These are phyloP conservation scores for Pocillopora damicornis DNA, from an alignment of 64 coral and sea anemone species.

Conservation along the genomic window DNA sequence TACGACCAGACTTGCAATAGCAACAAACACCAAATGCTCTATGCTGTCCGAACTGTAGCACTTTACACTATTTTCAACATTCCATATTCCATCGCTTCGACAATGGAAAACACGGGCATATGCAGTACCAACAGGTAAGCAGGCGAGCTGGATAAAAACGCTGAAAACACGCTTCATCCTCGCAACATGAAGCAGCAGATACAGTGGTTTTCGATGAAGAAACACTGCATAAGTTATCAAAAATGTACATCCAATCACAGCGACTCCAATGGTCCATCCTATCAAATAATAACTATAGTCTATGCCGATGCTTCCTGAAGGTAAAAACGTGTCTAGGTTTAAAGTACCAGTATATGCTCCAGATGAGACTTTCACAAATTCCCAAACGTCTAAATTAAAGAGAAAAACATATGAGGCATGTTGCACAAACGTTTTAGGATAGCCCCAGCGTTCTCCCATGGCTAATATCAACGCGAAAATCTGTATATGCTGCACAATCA, in stretches of 20 bases:
- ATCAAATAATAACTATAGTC: slow-evolving; percentile 83
- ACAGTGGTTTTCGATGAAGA: slow-evolving; percentile 78
- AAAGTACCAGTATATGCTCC: slow-evolving; percentile 68
- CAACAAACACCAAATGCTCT: slow-evolving; percentile 78
- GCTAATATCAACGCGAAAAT: slow-evolving; percentile 87
- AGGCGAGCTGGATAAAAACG: slow-evolving; percentile 63
- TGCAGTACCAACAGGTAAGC: slow-evolving; percentile 74
- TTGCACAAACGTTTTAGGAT: slow-evolving; percentile 78
- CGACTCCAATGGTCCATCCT: slow-evolving; percentile 67
- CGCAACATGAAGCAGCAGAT: slow-evolving; percentile 84
- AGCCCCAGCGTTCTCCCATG: slow-evolving; percentile 97
- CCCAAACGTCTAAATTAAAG: slow-evolving; percentile 95
- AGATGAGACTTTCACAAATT: slow-evolving; percentile 73
- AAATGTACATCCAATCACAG: slow-evolving; percentile 66
- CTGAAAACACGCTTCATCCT: slow-evolving; percentile 90
- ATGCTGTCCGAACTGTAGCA: slow-evolving; percentile 62
- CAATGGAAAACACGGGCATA: slow-evolving; percentile 87
- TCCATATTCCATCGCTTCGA: slow-evolving; percentile 71
- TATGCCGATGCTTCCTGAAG: slow-evolving; percentile 59
- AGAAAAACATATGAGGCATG: slow-evolving; percentile 68
- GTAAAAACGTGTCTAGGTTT: slow-evolving; percentile 49
- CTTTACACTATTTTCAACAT: slow-evolving; percentile 79
- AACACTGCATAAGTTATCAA: slow-evolving; percentile 68
- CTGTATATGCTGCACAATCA: slow-evolving; percentile 90
- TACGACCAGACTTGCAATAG: slow-evolving; percentile 39